Evolutionary conservation across 2,888 invertebrate genomes (phyloP).

Genomic region (Pimpla rufipes): DNA sequence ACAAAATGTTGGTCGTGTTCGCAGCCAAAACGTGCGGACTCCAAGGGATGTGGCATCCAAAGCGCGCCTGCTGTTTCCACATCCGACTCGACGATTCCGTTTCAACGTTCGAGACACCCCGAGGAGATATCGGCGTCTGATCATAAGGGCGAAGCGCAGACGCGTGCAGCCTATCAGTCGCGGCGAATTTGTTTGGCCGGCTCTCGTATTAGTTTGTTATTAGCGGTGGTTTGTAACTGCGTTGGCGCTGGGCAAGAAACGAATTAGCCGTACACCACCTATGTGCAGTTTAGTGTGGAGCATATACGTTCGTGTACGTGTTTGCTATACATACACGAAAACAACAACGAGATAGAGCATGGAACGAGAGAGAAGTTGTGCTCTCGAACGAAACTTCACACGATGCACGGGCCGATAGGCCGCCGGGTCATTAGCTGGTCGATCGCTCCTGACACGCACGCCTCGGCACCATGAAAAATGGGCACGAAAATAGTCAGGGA

Average conservation of each 20-base stretch:
- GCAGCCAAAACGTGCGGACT: neutral
- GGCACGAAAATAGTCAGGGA: conserved; percentile 66
- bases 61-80: neutral
- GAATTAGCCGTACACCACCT: conserved; percentile 40
- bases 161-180: conserved; percentile 17
- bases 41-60: too few species aligned
- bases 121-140: neutral
- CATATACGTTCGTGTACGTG: conserved; percentile 15
- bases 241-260: conserved; percentile 29
- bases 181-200: conserved; percentile 38
- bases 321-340: neutral
- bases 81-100: neutral
- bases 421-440: conserved; percentile 69
- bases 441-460: conserved; percentile 69
- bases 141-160: neutral
- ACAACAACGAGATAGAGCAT: conserved; percentile 21
- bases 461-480: conserved; percentile 69
- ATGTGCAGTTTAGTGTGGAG: neutral
- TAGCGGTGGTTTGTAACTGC: conserved; percentile 7
- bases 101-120: neutral
- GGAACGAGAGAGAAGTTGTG: conserved; percentile 52
- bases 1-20: neutral
- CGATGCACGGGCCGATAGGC: conserved; percentile 68
- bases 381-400: conserved; percentile 68
- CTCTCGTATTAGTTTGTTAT: conserved; percentile 22